phyloP scores from a whole-genome alignment of 1,140 invertebrate species.

The Pseudomyrmex dendroicus region DNA sequence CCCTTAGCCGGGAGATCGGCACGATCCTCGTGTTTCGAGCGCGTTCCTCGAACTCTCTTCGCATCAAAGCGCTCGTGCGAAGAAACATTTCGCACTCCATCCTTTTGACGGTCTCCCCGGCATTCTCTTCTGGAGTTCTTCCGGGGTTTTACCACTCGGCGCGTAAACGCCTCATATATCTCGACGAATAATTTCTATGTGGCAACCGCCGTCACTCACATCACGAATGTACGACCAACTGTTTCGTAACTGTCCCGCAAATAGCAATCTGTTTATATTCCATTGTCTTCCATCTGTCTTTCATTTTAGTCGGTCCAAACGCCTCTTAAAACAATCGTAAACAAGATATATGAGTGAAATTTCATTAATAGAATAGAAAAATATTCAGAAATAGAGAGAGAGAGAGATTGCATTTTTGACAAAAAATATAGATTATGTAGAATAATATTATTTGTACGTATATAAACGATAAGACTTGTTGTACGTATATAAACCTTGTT shows the following conservation, averaged over 20 bases:
- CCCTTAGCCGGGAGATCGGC: not conserved
- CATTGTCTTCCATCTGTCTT: not conserved
- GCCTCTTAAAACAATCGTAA: not conserved
- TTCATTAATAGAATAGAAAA: too few relatives aligned
- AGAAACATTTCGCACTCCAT: conserved; percentile 45
- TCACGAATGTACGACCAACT: not conserved
- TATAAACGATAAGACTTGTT: too few relatives aligned
- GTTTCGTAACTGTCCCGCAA: conserved; percentile 8
- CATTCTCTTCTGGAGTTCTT: conserved; percentile 37
- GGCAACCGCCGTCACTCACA: not conserved
- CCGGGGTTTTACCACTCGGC: conserved; percentile 30
- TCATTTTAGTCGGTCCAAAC: not conserved
- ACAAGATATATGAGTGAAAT: too few relatives aligned
- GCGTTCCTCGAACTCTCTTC: conserved; percentile 44
- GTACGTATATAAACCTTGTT: too few relatives aligned
- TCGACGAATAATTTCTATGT: conserved; percentile 23
- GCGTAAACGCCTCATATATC: conserved; percentile 44
- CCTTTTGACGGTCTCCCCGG: not conserved
- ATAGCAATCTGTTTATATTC: not conserved
- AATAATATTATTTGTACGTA: too few relatives aligned
- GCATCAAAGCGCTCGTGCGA: conserved; percentile 34
- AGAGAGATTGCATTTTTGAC: too few relatives aligned
- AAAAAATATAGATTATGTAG: too few relatives aligned
- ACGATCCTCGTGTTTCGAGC: not conserved
- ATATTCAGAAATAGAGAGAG: too few relatives aligned